Evolutionary conservation across 1,140 invertebrate genomes (phyloP).

Genomic region (Calliopsis andreniformis): DNA sequence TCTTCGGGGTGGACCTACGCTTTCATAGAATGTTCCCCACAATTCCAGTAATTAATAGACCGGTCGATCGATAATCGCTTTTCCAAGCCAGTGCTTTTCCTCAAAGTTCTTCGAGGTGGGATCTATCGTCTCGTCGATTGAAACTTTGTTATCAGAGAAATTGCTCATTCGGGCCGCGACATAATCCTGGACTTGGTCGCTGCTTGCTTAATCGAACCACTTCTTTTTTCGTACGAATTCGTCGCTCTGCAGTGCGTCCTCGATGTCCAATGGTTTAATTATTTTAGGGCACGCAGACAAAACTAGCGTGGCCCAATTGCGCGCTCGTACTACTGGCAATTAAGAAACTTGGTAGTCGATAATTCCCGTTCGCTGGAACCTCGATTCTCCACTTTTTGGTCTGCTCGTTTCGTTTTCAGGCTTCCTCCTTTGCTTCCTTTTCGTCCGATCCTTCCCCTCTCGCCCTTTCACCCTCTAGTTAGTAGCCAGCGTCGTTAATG

Average conservation of each 20-base stretch:
- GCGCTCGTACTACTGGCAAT: slow-evolving; percentile 11
- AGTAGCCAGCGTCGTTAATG: slow-evolving; percentile 47
- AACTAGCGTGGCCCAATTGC: slow-evolving; percentile 26
- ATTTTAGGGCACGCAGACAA: neutral
- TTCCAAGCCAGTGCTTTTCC: slow-evolving; percentile 19
- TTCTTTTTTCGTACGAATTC: neutral
- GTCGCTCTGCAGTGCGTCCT: neutral
- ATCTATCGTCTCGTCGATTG: slow-evolving; percentile 21
- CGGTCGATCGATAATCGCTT: slow-evolving; percentile 30
- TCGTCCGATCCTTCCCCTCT: neutral
- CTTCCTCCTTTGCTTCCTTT: neutral
- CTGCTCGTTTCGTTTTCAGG: neutral
- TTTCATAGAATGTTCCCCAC: neutral
- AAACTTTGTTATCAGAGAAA: slow-evolving; percentile 41
- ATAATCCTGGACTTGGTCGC: slow-evolving; percentile 19
- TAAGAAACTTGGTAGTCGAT: slow-evolving; percentile 46
- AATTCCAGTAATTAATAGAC: slow-evolving; percentile 33
- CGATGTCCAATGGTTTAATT: neutral
- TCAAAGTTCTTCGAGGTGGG: neutral
- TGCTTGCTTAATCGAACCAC: slow-evolving; percentile 36
- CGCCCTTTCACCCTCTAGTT: neutral
- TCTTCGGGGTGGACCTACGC: no score
- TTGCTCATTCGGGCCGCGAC: slow-evolving; percentile 9
- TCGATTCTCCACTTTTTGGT: slow-evolving; percentile 9
- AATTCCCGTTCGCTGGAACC: slow-evolving; percentile 1